A percentile compares a stretch with the other conserved stretches of the same genome.
Conservation (phyloP, 2,888 invertebrate genomes). For the Drosophila phalerata region DNA sequence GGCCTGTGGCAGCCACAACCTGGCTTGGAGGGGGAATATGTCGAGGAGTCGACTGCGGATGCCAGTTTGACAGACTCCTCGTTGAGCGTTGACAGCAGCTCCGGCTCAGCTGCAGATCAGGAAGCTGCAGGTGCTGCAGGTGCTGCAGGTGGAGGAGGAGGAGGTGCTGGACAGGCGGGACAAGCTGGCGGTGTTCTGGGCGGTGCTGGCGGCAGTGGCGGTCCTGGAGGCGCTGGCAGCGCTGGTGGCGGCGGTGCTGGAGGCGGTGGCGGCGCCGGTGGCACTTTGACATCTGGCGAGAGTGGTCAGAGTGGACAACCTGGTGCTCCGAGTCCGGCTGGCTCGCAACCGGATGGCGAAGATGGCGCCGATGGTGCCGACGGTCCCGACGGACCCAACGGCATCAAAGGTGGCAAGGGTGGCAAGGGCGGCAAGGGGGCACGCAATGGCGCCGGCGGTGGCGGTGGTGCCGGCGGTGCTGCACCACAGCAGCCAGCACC, state of each 20-base stretch:
- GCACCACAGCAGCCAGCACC: conserved; percentile 53
- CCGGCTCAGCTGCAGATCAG: conserved; percentile 27
- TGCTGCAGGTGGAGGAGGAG: conserved; percentile 53
- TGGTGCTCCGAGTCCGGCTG: conserved; percentile 67
- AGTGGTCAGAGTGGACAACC: conserved; percentile 64
- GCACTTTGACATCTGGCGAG: conserved; percentile 64
- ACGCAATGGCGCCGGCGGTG: conserved; percentile 75
- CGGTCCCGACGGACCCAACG: conserved; percentile 76
- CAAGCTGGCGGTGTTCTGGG: conserved; percentile 67
- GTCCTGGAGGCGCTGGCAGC: conserved; percentile 55
- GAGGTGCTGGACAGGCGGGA: conserved; percentile 67
- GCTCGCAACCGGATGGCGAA: conserved; percentile 70
- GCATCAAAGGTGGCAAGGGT: conserved; percentile 76
- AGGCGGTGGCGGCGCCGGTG: conserved; percentile 72
- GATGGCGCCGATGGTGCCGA: conserved; percentile 77
- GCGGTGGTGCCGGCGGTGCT: conserved; percentile 70
- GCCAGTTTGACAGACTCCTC: conserved; percentile 2
- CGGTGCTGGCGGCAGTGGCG: conserved; percentile 72
- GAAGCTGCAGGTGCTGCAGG: conserved; percentile 35
- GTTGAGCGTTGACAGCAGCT: conserved; percentile 5
- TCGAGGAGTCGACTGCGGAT: conserved; percentile 28
- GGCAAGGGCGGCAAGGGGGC: conserved; percentile 82
- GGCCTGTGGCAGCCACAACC: conserved; percentile 59
- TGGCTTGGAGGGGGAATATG: conserved; percentile 57
- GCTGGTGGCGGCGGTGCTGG: conserved; percentile 71